Evolutionary conservation across 2,888 invertebrate species (phyloP), one percentile per base, ranked within the genome.

Genomic region (Cheilosia impressa): DNA sequence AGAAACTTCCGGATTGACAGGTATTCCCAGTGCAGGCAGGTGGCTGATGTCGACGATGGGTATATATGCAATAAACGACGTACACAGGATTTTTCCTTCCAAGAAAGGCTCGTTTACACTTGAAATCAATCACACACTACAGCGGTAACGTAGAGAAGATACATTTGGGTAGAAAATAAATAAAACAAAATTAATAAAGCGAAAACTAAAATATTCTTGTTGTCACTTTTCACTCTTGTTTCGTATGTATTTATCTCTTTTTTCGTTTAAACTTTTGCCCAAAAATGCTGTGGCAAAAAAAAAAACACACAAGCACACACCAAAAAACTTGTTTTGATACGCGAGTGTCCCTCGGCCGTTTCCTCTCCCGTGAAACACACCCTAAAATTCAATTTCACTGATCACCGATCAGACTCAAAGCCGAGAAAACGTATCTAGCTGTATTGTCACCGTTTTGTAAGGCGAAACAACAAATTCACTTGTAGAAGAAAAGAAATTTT

Each of bases 1-100:
- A 85, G 65, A 81, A 72, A 66, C 76, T 85, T 85, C 85, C 85
- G 85, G 85, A 85, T 66, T 71, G 47, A 45, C 85, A 76, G 81
- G 75, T 85, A 79, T 73, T 80, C 75, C 73, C 41, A 75, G 52
- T 68, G 73, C 63, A 78, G 45, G 66, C 72, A 73, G 73, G 63
- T 75, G 79, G 50, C 22, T 53, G 72, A 15, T 62, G 50, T 22
- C 13, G 58, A 53, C 24, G 60, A 76, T 68, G 72, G 73, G 60
- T 65, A 43, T 65, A 43, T 58, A 43, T 58, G 63, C 75, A 82
- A 75, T 58, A 34, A 22, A 52, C 52, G 62, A 50, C 10, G 75
- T 63, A 63, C 50, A 63, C 52, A 24, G 60, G 17, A 38, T 17
- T 58, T 19, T 7, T 15, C 43, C 43, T 43, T 43, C 45, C 15